Evolutionary conservation across 2,113 vertebrate species (phyloP).

Genomic region (Passer montanus): DNA sequence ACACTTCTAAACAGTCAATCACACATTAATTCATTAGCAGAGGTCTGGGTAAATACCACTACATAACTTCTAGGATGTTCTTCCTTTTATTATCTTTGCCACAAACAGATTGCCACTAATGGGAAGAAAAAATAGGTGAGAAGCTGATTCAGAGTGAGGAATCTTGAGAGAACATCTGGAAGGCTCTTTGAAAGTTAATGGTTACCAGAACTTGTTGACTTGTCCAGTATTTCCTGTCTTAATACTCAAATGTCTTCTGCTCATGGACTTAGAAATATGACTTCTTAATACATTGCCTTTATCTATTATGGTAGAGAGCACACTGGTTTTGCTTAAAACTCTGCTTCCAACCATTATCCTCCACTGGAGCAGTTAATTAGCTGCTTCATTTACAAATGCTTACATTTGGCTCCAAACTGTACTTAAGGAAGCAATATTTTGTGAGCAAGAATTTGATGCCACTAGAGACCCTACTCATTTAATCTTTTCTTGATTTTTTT

Average conservation of each 20-base stretch:
- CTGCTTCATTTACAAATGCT: not conserved
- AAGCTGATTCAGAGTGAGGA: not conserved
- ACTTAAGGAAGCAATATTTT: not conserved
- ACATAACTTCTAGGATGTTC: not conserved
- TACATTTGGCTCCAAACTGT: not conserved
- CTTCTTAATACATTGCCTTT: not conserved
- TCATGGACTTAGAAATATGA: not conserved
- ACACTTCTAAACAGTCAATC: not conserved
- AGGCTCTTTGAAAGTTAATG: not conserved
- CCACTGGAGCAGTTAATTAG: not conserved
- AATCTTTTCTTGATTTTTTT: not conserved
- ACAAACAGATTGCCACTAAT: not conserved
- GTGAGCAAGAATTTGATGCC: not conserved
- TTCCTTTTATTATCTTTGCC: not conserved
- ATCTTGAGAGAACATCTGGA: not conserved
- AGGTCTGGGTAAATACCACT: not conserved
- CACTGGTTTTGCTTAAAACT: not conserved
- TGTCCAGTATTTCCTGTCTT: not conserved
- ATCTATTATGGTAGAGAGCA: not conserved
- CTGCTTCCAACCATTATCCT: not conserved
- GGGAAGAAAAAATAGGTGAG: not conserved
- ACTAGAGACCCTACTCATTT: not conserved
- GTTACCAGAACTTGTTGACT: not conserved
- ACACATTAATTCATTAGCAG: not conserved
- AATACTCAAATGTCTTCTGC: not conserved